Conservation (phyloP, 2,113 vertebrate genomes). For the Tachuris rubrigastra region DNA sequence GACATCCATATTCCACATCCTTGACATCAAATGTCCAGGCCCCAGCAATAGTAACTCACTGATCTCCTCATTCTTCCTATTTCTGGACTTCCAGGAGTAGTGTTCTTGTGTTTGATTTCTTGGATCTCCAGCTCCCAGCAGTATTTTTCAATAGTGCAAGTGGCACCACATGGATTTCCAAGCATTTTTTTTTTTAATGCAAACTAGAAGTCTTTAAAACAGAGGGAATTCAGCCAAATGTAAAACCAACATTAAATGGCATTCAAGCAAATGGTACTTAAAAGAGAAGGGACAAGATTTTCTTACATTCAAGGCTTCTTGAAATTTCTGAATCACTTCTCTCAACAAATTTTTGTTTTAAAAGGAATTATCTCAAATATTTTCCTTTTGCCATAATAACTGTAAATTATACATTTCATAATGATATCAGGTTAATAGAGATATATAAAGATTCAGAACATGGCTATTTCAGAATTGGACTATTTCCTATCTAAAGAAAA, state of each 20-base stretch:
- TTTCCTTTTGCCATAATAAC: neutral
- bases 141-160: neutral
- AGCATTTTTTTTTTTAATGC: neutral
- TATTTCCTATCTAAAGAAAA: neutral
- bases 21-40: neutral
- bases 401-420: neutral
- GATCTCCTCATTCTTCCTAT: neutral
- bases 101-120: neutral
- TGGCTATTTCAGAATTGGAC: neutral
- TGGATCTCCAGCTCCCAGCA: neutral
- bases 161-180: neutral
- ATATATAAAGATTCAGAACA: neutral
- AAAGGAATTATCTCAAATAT: neutral
- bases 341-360: neutral
- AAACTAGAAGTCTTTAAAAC: neutral
- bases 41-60: neutral
- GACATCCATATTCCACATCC: neutral
- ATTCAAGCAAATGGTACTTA: neutral
- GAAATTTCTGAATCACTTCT: neutral
- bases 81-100: neutral
- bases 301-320: neutral
- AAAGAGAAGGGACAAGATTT: neutral
- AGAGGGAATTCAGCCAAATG: conserved; percentile 20
- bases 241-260: neutral
- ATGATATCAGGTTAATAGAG: neutral